A percentile compares a stretch with the other conserved stretches of the same genome.
Evolutionary conservation across 2,797 vertebrate genomes (phyloP).

Genomic region (Martes flavigula): DNA sequence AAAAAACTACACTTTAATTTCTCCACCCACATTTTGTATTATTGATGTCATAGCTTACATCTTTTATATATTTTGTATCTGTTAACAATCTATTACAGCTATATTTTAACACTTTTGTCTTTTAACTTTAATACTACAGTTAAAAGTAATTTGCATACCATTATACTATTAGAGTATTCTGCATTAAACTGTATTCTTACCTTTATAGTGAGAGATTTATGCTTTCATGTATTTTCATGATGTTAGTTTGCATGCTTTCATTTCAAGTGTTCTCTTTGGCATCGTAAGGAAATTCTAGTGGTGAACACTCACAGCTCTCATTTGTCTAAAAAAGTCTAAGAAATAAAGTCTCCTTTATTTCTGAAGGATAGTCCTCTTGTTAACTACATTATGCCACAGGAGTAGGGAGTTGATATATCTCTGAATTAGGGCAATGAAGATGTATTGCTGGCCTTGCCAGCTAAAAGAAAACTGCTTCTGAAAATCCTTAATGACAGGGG

Average conservation of each 20-base stretch:
- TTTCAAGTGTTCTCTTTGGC: background rate
- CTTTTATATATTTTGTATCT: background rate
- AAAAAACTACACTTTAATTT: background rate
- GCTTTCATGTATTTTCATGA: background rate
- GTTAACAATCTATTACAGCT: background rate
- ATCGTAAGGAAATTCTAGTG: background rate
- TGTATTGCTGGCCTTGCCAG: background rate
- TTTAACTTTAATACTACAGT: background rate
- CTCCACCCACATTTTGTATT: background rate
- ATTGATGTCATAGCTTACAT: background rate
- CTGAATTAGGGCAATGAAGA: background rate
- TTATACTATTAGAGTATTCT: background rate
- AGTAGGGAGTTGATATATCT: background rate
- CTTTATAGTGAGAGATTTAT: background rate
- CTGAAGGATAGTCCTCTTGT: background rate
- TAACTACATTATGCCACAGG: background rate
- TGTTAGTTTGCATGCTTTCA: background rate
- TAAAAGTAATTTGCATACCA: background rate
- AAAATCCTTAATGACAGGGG: background rate
- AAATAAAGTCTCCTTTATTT: background rate
- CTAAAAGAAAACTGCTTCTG: background rate
- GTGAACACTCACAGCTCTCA: background rate
- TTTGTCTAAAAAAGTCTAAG: background rate
- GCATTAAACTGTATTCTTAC: background rate
- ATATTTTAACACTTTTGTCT: background rate